Conservation (phyloP, 2,797 vertebrate species). For the Ibycter americanus region DNA sequence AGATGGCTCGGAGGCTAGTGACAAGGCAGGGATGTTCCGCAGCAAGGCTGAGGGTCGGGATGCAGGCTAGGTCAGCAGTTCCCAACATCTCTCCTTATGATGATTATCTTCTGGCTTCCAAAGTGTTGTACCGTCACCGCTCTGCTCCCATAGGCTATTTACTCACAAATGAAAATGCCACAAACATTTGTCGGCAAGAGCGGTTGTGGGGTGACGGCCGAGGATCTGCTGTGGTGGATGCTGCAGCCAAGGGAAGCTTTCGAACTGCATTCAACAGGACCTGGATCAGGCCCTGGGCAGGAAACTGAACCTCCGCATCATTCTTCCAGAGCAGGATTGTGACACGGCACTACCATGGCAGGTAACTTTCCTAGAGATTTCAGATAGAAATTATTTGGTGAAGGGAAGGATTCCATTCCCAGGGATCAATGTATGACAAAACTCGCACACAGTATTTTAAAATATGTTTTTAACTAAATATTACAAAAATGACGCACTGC, state of each 20-base stretch:
- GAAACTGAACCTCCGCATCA: background rate
- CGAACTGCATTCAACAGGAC: background rate
- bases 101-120: background rate
- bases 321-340: background rate
- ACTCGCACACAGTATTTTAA: background rate
- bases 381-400: background rate
- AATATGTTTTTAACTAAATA: background rate
- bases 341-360: background rate
- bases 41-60: background rate
- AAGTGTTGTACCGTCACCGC: background rate
- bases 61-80: background rate
- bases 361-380: background rate
- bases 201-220: accelerated
- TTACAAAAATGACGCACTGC: background rate
- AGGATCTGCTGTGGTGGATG: background rate
- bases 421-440: background rate
- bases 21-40: background rate
- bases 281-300: background rate
- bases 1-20: background rate
- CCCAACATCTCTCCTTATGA: background rate
- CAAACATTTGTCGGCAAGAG: background rate
- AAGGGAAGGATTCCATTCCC: background rate
- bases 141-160: background rate
- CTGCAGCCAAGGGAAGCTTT: background rate
- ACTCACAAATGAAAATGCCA: background rate